A percentile compares a stretch with the other conserved stretches of the same genome.
Evolutionary conservation across 37 sponge, comb jelly and placozoan species (phyloP).

Genomic region (Ephydatia muelleri): DNA sequence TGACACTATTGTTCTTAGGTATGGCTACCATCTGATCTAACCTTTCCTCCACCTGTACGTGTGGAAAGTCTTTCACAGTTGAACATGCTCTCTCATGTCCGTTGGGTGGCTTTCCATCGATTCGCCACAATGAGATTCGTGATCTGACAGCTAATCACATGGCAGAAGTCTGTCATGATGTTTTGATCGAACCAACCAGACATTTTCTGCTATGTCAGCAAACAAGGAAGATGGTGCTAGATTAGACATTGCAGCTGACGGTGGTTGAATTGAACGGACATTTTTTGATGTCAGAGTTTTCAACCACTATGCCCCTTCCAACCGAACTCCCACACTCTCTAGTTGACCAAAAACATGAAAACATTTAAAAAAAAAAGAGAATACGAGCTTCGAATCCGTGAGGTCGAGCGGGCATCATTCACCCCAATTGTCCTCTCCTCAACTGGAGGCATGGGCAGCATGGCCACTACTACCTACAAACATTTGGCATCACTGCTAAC

Average conservation of each 20-base stretch:
- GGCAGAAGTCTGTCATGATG: background rate
- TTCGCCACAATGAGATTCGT: conserved; percentile 19
- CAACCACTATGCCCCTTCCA: conserved; percentile 12
- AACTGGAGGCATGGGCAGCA: conserved; percentile 25
- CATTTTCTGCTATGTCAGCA: background rate
- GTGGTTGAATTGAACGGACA: conserved; percentile 18
- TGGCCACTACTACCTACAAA: conserved; percentile 9
- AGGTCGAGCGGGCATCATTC: conserved; percentile 21
- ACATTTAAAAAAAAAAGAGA: background rate
- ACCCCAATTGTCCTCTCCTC: conserved; percentile 16
- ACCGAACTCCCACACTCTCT: no score
- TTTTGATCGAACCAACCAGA: background rate
- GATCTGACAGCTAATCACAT: conserved; percentile 11
- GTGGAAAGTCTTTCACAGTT: background rate
- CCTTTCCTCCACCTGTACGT: background rate
- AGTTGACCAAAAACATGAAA: background rate
- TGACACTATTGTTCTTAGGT: background rate
- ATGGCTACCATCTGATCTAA: background rate
- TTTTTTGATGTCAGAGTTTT: conserved; percentile 29
- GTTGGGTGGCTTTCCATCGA: background rate
- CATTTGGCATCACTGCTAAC: conserved; percentile 13
- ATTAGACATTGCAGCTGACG: conserved; percentile 1
- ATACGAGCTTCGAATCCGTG: conserved; percentile 11
- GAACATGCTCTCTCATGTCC: conserved; percentile 17
- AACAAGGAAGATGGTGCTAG: background rate